Base-by-base conservation (phyloP, 2,797 vertebrate genomes). In the Aselliscus stoliczkanus region DNA sequence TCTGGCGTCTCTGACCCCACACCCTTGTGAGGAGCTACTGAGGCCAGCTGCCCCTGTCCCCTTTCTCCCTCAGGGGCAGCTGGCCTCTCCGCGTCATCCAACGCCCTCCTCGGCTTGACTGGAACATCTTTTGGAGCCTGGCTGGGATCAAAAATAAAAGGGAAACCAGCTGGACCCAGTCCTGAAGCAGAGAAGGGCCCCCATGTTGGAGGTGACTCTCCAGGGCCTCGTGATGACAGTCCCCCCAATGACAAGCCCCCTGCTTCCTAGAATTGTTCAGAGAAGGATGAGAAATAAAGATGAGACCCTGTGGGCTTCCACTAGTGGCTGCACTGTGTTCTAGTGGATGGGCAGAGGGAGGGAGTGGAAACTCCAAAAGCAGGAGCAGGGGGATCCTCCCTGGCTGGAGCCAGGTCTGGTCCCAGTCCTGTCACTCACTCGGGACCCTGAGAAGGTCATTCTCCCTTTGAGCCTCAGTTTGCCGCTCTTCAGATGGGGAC, bases 321-420 rank as follows among this genome's bases (percentile, higher is more conserved):
- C n/a, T 5, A 17, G 60, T n/a, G 37, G 65, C 14, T 0, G 0
- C 5, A 15, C 31, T 47, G 10, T 0, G 0, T 56, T 14, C 76
- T 18, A 2, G 2, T 56, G 39, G 23, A 25, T 5, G 60, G 67
- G 34, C n/a, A 56, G 76, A 56, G 76, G 1, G 2, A 2, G 27
- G 5, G 2, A 13, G 60, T 5, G 15, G n/a, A 42, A 20, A 12
- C 37, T 75, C 50, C 0, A n/a, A 23, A 34, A 14, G 52, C 21
- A 77, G 0, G 5, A 17, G 42, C 52, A 29, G 17, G 8, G 0
- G 34, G 4, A 1, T 52, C 52, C 0, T 27, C 42, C 0, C 1
- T 18, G 12, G 37, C 47, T 7, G 15, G 42, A 52, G 60, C 62
- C 23, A 13, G 2, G 42, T 60, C 54, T 37, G 9, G 5, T 42